Evolutionary conservation across 2,888 invertebrate species (phyloP), one percentile per base, ranked within the genome.

Genomic region (Cosmopolites sordidus): DNA sequence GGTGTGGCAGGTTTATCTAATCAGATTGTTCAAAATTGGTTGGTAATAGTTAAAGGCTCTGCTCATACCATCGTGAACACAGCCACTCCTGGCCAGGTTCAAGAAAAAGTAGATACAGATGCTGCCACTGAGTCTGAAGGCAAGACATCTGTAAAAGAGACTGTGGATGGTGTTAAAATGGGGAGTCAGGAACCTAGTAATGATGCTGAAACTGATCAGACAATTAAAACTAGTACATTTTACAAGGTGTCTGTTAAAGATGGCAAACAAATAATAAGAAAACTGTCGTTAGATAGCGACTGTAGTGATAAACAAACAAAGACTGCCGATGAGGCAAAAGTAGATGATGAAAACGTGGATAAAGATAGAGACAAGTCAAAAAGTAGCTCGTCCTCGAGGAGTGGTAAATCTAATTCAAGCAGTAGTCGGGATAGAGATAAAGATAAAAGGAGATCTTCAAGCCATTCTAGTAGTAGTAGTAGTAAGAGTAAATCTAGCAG

Each of bases 21-120:
- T 51, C 84, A 86, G 65, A 78, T 94, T 53, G 93, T 94, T 18
- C 89, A 92, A 67, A 88, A 89, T 69, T 94, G 94, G 94, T 78
- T 93, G 64, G 87, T 87, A 72, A 87, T 92, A 51, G 92, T 94
- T 1, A 91, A 92, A 73, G 62, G 63, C 5, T 57, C 60, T 4
- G 87, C n/a, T 11, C 51, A 16, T 39, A 86, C 55, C 84, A 86
- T 73, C 63, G 62, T 43, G 52, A 64, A 14, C 17, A 33, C 38
- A 30, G 14, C 29, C 27, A 15, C 39, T 12, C 16, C 43, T 27
- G 18, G n/a, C 1, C 38, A 49, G 38, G n/a, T 38, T 15, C 27
- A 22, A 4, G 49, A 49, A 42, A 43, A 49, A 22, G 39, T 16
- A 14, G 37, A 51, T 38, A 4, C 15, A 9, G 44, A 39, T 16